phyloP scores from a whole-genome alignment of 1,140 invertebrate genomes.

The Metopolophium dirhodum region DNA sequence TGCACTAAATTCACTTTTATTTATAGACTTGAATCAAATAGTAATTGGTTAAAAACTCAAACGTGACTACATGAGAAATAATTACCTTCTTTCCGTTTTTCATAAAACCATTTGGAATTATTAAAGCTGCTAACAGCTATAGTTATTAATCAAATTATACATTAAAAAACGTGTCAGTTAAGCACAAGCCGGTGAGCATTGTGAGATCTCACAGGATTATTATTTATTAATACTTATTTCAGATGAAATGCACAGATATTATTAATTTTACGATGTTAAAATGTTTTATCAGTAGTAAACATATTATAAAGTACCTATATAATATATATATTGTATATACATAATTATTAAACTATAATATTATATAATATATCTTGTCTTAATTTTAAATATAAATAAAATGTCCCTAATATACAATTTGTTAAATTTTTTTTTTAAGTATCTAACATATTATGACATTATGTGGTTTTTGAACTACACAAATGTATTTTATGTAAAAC shows the following conservation, averaged over 20 bases:
- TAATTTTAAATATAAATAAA: background rate
- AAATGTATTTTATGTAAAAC: background rate
- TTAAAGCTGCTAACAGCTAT: background rate
- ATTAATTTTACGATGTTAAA: background rate
- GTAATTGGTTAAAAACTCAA: background rate
- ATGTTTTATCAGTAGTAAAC: background rate
- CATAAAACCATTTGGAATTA: background rate
- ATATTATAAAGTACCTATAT: background rate
- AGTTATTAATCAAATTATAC: background rate
- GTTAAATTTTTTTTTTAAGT: background rate
- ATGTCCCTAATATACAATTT: background rate
- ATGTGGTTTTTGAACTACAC: background rate
- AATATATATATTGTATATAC: background rate
- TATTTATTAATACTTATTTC: background rate
- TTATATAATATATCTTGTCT: background rate
- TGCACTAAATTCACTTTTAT: background rate
- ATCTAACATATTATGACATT: background rate
- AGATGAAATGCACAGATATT: background rate
- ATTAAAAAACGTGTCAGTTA: background rate
- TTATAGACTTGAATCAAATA: background rate
- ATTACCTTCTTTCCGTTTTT: background rate
- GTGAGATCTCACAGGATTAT: background rate
- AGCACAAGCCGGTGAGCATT: background rate
- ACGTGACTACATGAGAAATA: background rate
- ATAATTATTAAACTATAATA: background rate